Evolutionary conservation across 1,140 invertebrate genomes (phyloP).

Genomic region (Mesaphorura yosii): DNA sequence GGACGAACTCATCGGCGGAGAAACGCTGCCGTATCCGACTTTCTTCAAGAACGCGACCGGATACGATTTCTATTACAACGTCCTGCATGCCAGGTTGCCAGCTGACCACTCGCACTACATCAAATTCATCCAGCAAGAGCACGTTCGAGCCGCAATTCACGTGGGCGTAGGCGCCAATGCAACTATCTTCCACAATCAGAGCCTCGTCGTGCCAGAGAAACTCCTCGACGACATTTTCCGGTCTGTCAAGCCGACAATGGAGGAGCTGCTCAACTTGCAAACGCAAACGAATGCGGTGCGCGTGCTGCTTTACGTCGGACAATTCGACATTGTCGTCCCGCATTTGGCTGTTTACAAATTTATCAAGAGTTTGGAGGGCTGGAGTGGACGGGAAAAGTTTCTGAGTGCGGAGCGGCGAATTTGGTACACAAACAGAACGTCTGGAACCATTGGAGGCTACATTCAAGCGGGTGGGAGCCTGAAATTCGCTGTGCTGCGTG

Average conservation of each 20-base stretch:
- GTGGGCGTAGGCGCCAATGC: not conserved
- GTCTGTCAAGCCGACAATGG: not conserved
- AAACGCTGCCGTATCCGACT: constrained; percentile 35
- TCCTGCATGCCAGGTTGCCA: constrained; percentile 27
- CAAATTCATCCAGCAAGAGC: not conserved
- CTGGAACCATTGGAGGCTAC: not conserved
- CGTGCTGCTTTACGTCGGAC: not conserved
- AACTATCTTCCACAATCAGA: not conserved
- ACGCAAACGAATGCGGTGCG: too few relatives aligned
- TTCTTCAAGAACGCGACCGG: constrained; percentile 43
- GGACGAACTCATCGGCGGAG: constrained; percentile 41
- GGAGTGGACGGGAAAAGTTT: not conserved
- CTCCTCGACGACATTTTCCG: not conserved
- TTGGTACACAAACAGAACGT: not conserved
- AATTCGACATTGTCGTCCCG: not conserved
- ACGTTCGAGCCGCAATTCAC: not conserved
- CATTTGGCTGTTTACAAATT: not conserved
- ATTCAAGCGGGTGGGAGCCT: not conserved
- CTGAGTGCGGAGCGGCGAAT: not conserved
- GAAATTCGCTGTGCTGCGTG: not conserved
- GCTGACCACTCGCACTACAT: not conserved
- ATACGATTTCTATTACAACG: constrained; percentile 43
- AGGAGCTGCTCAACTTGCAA: not conserved
- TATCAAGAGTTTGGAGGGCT: not conserved
- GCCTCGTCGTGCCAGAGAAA: not conserved